phyloP scores from a whole-genome alignment of 2,113 vertebrate species.

The Sinocyclocheilus rhinocerous region DNA sequence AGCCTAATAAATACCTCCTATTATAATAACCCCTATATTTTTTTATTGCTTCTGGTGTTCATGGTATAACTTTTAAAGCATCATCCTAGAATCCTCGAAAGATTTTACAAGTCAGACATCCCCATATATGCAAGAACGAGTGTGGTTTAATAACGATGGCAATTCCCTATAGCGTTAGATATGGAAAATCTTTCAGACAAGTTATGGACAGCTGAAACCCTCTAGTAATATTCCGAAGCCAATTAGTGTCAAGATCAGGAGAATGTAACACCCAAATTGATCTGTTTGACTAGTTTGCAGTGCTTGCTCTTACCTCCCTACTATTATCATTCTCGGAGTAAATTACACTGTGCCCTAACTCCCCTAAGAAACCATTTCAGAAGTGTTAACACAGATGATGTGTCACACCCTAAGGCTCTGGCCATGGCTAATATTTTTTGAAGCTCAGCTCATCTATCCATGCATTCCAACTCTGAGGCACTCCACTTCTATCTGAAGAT shows the following conservation, averaged over 20 bases:
- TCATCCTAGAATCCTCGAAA: background rate
- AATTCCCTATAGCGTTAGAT: background rate
- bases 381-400: constrained; percentile 34
- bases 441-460: constrained; percentile 26
- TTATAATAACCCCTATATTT: background rate
- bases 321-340: constrained; percentile 48
- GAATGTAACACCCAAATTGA: constrained; percentile 31
- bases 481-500: background rate
- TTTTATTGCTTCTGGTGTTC: constrained; percentile 17
- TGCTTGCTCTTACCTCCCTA: constrained; percentile 24
- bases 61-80: constrained; percentile 4
- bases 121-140: background rate
- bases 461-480: constrained; percentile 43
- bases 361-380: constrained; percentile 18
- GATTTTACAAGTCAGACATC: constrained; percentile 19
- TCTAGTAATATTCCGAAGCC: background rate
- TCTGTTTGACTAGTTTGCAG: constrained; percentile 14
- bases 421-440: constrained; percentile 34
- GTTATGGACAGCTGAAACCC: constrained; percentile 42
- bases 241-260: constrained; percentile 46
- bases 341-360: constrained; percentile 43
- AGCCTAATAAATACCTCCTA: background rate
- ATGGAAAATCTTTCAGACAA: constrained; percentile 9
- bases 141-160: background rate
- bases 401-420: constrained; percentile 26